Evolutionary conservation across 2,888 invertebrate genomes (phyloP), one percentile per base, ranked within the genome.

Genomic region (Parnassius glacialis): DNA sequence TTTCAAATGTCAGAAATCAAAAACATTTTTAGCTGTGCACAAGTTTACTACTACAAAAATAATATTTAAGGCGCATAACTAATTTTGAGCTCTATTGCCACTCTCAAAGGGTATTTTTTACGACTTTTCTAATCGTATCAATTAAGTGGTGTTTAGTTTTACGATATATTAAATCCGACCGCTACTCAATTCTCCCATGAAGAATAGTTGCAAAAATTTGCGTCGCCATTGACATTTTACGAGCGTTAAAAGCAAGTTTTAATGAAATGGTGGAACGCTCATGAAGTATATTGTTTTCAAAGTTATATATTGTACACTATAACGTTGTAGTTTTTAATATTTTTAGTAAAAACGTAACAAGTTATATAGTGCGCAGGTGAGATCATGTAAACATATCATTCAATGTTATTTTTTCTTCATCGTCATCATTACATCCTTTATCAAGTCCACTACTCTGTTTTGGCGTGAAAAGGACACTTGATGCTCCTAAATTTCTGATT

Each of bases 81-180:
- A 52, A 74, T 64, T 71, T 64, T 61, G 48, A 72, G 77, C 80
- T 75, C 70, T 83, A 81, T 70, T 58, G 3, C 41, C 3, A 41
- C 10, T 12, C 0, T 12, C 2, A 52, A 68, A 78, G 70, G 68
- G 66, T 59, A 59, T 44, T 51, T 16, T 41, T 51, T 64, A 9
- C 10, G 25, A 56, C 20, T 53, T 57, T 48, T 10, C 1, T 48
- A 9, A 48, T 54, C 13, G 48, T 25, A 61, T 65, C 57, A 68
- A 70, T 67, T 70, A 67, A 64, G 64, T 73, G 69, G 70, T 72
- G 66, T 67, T 75, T 72, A 74, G 73, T 74, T 85, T 84, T 81
- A 84, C 77, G 80, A 75, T 74, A 78, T 84, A 84, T 83, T 84
- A 83, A 85, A 79, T 76, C 74, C 68, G 73, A 72, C 71, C 67